Evolutionary conservation across 2,888 invertebrate species (phyloP).

Genomic region (Perithous albicinctus): DNA sequence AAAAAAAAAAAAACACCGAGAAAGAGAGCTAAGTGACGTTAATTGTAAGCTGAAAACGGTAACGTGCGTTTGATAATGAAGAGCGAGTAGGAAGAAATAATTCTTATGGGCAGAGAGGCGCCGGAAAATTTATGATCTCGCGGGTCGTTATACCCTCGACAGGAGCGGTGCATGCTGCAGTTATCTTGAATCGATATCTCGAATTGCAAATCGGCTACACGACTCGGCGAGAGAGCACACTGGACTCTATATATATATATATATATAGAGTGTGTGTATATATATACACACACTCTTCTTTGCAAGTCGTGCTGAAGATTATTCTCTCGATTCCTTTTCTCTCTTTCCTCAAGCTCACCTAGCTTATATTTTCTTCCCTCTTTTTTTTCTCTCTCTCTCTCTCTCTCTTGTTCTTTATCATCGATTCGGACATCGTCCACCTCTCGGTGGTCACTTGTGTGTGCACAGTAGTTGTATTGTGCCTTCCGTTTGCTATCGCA

Average conservation of each 20-base stretch:
- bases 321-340: slow-evolving; percentile 17
- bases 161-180: background rate
- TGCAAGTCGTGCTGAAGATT: slow-evolving; percentile 42
- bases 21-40: slow-evolving; percentile 35
- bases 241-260: slow-evolving; percentile 49
- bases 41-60: slow-evolving; percentile 35
- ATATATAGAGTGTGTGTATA: slow-evolving; percentile 44
- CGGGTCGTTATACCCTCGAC: slow-evolving; percentile 37
- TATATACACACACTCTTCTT: slow-evolving; percentile 49
- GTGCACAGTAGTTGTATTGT: slow-evolving; percentile 8
- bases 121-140: slow-evolving; percentile 62
- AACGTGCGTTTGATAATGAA: slow-evolving; percentile 10
- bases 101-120: slow-evolving; percentile 32
- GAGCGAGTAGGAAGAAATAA: background rate
- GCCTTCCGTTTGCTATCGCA: slow-evolving; percentile 41
- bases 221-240: slow-evolving; percentile 45
- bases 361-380: no score
- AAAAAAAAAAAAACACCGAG: background rate
- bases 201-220: slow-evolving; percentile 64
- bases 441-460: slow-evolving; percentile 29
- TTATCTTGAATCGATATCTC: slow-evolving; percentile 60
- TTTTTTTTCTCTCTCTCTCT: slow-evolving; percentile 1
- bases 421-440: slow-evolving; percentile 56
- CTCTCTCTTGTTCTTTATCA: slow-evolving; percentile 44
- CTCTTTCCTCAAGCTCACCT: background rate